A percentile compares a stretch with the other conserved stretches of the same genome.
phyloP scores from a whole-genome alignment of 1,140 invertebrate genomes.

The Apis laboriosa region DNA sequence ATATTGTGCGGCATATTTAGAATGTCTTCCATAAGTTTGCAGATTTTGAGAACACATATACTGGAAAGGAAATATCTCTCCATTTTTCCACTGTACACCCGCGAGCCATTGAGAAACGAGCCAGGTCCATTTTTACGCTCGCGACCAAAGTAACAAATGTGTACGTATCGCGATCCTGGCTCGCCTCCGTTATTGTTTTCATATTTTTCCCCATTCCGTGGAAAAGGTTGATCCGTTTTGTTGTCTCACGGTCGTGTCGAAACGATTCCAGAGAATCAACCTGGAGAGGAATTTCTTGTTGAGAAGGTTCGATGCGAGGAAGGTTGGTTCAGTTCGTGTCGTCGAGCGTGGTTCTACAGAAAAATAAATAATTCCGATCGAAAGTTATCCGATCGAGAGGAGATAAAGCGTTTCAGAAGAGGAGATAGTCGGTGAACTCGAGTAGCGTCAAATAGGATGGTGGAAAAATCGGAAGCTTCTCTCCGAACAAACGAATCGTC shows the following conservation, averaged over 20 bases:
- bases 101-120: not conserved
- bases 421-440: not conserved
- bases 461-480: not conserved
- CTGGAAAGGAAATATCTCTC: not conserved
- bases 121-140: not conserved
- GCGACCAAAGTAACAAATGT: conserved; percentile 3
- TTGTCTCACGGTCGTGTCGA: not conserved
- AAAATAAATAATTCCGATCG: conserved; percentile 20
- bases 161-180: too few species aligned
- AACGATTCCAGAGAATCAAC: not conserved
- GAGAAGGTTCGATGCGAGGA: not conserved
- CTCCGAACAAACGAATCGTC: not conserved
- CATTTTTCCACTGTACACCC: not conserved
- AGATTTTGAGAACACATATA: conserved; percentile 1
- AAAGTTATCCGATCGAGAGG: not conserved
- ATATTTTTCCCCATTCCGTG: not conserved
- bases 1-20: not conserved
- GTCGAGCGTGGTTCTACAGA: not conserved
- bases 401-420: conserved; percentile 8
- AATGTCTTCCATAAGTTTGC: not conserved
- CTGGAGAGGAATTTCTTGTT: too few species aligned
- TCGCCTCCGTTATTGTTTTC: conserved; percentile 7
- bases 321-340: not conserved
- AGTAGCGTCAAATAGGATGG: not conserved
- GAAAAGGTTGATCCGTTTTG: not conserved